Conservation (phyloP, 2,888 invertebrate genomes). For the Drosophila pseudotalamancana region DNA sequence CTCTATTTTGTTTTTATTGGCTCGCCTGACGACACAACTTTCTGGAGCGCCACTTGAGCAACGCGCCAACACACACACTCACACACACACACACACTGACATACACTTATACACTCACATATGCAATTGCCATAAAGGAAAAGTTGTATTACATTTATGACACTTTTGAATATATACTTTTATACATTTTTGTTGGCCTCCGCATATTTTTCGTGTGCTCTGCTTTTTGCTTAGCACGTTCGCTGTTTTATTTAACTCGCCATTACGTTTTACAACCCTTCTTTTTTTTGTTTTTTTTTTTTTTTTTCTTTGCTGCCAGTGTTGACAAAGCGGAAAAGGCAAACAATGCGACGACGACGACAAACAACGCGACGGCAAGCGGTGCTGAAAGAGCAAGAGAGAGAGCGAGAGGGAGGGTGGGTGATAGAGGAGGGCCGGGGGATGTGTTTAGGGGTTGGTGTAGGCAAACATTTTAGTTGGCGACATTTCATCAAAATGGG, state of each 20-base stretch:
- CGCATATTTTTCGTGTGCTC: slow-evolving; percentile 59
- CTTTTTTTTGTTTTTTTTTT: no score
- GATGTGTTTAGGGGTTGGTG: slow-evolving; percentile 25
- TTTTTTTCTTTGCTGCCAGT: slow-evolving; percentile 60
- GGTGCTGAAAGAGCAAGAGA: background rate
- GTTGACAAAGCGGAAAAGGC: slow-evolving; percentile 76
- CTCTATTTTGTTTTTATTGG: slow-evolving; percentile 75
- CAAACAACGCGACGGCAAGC: slow-evolving; percentile 62
- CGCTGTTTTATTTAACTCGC: slow-evolving; percentile 78
- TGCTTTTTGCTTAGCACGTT: slow-evolving; percentile 58
- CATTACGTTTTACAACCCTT: slow-evolving; percentile 79
- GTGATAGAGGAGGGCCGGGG: background rate
- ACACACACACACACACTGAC: slow-evolving; percentile 7
- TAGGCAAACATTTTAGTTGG: slow-evolving; percentile 66
- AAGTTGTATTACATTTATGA: slow-evolving; percentile 66
- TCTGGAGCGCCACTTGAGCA: slow-evolving; percentile 64
- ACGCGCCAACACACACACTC: slow-evolving; percentile 51
- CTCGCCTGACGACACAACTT: slow-evolving; percentile 57
- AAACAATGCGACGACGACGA: slow-evolving; percentile 67
- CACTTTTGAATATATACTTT: slow-evolving; percentile 72
- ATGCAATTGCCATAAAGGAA: slow-evolving; percentile 62
- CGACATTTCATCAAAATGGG: slow-evolving; percentile 74
- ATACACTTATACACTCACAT: slow-evolving; percentile 1
- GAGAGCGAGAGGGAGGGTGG: background rate
- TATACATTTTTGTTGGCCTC: slow-evolving; percentile 52